A percentile compares a stretch with the other conserved stretches of the same genome.
Evolutionary conservation across 2,888 invertebrate genomes (phyloP).

Genomic region (Tachina fera): DNA sequence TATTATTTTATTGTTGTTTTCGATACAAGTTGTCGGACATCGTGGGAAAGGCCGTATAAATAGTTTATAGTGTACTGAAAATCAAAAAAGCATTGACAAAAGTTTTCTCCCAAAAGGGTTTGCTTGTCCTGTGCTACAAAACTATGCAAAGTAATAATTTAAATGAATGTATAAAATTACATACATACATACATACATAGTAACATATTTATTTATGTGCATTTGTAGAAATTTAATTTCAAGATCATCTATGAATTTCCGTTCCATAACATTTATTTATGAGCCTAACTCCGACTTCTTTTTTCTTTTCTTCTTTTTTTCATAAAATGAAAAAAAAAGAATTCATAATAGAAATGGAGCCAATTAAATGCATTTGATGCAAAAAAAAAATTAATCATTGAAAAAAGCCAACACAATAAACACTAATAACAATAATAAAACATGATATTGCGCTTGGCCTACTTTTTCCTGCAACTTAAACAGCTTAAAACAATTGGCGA

Average conservation of each 20-base stretch:
- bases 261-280: conserved; percentile 38
- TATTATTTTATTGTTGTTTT: too few relatives aligned
- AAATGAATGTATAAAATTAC: too few relatives aligned
- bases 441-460: conserved; percentile 80
- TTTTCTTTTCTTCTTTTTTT: background rate
- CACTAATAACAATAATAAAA: conserved; percentile 72
- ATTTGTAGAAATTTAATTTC: background rate
- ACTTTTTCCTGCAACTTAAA: conserved; percentile 76
- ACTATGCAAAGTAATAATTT: too few relatives aligned
- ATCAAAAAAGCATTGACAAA: too few relatives aligned
- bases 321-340: conserved; percentile 48
- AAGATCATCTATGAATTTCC: conserved; percentile 48
- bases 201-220: background rate
- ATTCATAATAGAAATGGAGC: conserved; percentile 66
- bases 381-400: conserved; percentile 15
- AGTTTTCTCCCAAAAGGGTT: too few relatives aligned
- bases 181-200: background rate
- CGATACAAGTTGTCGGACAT: too few relatives aligned
- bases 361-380: conserved; percentile 68
- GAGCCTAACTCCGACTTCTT: conserved; percentile 5
- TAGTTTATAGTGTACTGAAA: too few relatives aligned
- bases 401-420: conserved; percentile 67
- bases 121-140: too few relatives aligned
- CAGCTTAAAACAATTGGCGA: conserved; percentile 57
- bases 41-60: too few relatives aligned